Evolutionary conservation across 2,113 vertebrate species (phyloP), one percentile per base, ranked within the genome.

Genomic region (Myocastor coypus): DNA sequence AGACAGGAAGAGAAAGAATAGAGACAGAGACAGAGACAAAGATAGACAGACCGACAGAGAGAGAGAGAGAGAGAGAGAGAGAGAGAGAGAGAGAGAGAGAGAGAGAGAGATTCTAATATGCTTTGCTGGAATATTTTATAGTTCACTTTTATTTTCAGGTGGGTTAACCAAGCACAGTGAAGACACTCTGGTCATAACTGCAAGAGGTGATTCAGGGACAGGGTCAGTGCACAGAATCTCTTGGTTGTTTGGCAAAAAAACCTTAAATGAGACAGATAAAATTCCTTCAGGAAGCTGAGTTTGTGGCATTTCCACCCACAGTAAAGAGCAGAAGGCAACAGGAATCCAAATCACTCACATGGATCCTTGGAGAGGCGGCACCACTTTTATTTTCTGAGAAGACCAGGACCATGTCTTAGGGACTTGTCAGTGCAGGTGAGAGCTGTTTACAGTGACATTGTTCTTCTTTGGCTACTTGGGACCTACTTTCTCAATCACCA

Each of bases 241-340:
- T 81, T 61, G 26, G 46, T 90, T 32, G 40, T 84, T 92, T 22
- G 83, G 4, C 52, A 75, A 30, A 81, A 4, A 42, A 82, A 95
- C 92, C 94, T 52, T 93, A 37, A n/a, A 71, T 17, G 42, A 77
- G 95, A 68, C 64, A 85, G 78, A 84, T 59, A 81, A 42, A 50
- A 84, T 85, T 82, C 59, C 73, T 26, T 64, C 90, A 87, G 84
- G 88, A 84, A 80, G 42, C 85, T 57, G 82, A 77, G 32, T 84
- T 52, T 80, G 77, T 63, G 94, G 17, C 50, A 4, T 92, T 94
- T 69, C 26, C 87, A 82, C 77, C 85, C 84, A 87, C 88, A 96
- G 84, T 52, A 81, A 89, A 86, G 87, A 89, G 42, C 22, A 84
- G 82, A 78, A 86, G 64, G 16, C 91, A 87, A 64, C 57, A 66